Percentiles rank a stretch among this genome's conserved stretches.
Conservation (phyloP, 2,113 vertebrate species). For the Xiphorhynchus elegans region DNA sequence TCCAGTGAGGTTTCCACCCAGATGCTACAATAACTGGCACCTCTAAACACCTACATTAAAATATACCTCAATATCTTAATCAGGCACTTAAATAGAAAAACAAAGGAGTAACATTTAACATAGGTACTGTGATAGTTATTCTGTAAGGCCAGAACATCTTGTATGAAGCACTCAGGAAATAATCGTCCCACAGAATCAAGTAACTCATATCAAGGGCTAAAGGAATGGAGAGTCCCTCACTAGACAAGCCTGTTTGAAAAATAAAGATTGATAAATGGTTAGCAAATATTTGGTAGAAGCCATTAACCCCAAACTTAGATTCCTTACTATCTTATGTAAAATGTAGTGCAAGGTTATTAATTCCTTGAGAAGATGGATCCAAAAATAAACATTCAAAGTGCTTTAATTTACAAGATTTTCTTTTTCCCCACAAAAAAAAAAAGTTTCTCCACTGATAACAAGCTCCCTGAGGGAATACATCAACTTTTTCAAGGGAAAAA, state of each 20-base stretch:
- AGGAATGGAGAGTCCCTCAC: background rate
- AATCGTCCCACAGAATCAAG: background rate
- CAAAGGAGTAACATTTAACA: background rate
- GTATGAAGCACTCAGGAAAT: background rate
- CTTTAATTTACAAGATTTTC: background rate
- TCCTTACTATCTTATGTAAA: background rate
- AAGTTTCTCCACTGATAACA: background rate
- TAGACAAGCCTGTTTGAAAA: background rate
- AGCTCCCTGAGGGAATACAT: conserved; percentile 49
- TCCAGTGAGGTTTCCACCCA: conserved; percentile 21
- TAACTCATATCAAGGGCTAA: background rate
- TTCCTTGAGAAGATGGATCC: conserved; percentile 21
- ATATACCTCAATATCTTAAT: background rate
- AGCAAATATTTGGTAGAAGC: conserved; percentile 62
- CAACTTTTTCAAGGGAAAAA: background rate
- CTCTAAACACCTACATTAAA: conserved; percentile 13
- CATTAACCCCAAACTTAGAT: background rate
- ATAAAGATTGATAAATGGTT: background rate
- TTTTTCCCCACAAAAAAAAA: fast-evolving
- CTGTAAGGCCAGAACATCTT: conserved; percentile 1
- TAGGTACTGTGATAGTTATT: background rate
- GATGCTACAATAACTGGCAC: conserved; percentile 32
- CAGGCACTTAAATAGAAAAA: conserved; percentile 62
- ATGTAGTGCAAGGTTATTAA: conserved; percentile 15
- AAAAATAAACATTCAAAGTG: conserved; percentile 12